These are phyloP conservation scores for Protosalanx chinensis DNA, from an alignment of 2,797 vertebrate species.

Conservation along the genomic window DNA sequence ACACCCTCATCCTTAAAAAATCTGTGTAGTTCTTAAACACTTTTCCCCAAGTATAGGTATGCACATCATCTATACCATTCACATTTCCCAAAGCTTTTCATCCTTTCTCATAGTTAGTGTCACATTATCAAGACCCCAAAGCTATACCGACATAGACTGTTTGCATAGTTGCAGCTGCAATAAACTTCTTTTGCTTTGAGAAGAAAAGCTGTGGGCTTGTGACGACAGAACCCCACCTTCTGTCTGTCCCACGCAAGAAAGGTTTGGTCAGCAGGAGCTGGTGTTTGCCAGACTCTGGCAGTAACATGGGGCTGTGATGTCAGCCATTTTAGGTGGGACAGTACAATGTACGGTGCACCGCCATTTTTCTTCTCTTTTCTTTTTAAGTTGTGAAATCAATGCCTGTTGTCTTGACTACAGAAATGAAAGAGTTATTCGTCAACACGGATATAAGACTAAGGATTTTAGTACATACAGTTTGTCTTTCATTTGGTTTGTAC, in stretches of 20 bases:
- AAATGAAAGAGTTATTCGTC: slow-evolving; percentile 67
- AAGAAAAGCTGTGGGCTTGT: slow-evolving; percentile 45
- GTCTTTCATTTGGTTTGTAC: slow-evolving; percentile 62
- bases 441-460: slow-evolving; percentile 64
- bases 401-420: slow-evolving; percentile 67
- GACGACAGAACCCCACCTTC: slow-evolving; percentile 58
- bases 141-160: slow-evolving; percentile 63
- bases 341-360: slow-evolving; percentile 66
- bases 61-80: slow-evolving; percentile 40
- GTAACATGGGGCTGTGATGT: slow-evolving; percentile 65
- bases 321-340: slow-evolving; percentile 77
- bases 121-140: slow-evolving; percentile 60
- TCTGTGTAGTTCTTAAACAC: slow-evolving; percentile 17
- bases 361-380: slow-evolving; percentile 73
- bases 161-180: slow-evolving; percentile 69
- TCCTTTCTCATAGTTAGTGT: slow-evolving; percentile 63
- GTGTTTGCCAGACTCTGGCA: slow-evolving; percentile 67
- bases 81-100: slow-evolving; percentile 58
- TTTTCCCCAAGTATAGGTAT: slow-evolving; percentile 40
- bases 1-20: slow-evolving; percentile 47
- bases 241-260: slow-evolving; percentile 66
- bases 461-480: slow-evolving; percentile 49
- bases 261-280: slow-evolving; percentile 71
- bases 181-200: slow-evolving; percentile 49
- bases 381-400: slow-evolving; percentile 64